These are phyloP conservation scores for Nephotettix cincticeps DNA, from an alignment of 1,140 invertebrate species.

Conservation along the genomic window DNA sequence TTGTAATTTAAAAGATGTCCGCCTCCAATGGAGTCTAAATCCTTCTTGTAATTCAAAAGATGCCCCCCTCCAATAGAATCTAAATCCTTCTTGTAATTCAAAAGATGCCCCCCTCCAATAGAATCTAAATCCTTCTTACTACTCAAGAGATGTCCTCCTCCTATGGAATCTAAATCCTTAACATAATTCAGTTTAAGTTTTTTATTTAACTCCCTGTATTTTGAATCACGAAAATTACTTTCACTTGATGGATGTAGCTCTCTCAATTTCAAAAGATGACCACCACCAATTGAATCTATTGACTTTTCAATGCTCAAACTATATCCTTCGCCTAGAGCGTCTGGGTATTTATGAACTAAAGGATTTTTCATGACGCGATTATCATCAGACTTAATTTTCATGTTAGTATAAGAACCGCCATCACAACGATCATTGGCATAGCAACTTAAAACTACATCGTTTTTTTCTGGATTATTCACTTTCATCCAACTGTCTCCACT, in stretches of 20 bases:
- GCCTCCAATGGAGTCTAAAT: constrained; percentile 9
- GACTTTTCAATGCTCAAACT: too few species aligned
- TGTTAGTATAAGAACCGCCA: too few species aligned
- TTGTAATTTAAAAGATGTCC: constrained; percentile 11
- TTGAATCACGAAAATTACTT: constrained; percentile 41
- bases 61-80: constrained; percentile 25
- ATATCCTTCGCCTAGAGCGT: too few species aligned
- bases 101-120: neutral
- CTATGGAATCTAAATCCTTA: constrained; percentile 13
- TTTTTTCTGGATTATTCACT: too few species aligned
- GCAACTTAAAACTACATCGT: too few species aligned
- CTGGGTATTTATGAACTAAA: constrained; percentile 16
- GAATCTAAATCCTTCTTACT: neutral
- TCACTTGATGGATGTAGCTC: constrained; percentile 33
- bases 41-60: constrained; percentile 4
- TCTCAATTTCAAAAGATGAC: neutral
- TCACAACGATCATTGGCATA: too few species aligned
- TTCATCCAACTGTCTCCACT: too few species aligned
- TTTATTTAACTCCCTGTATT: too few species aligned
- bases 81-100: constrained; percentile 34
- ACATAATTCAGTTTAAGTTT: neutral
- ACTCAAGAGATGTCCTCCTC: constrained; percentile 20
- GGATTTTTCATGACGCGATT: neutral
- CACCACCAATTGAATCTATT: constrained; percentile 10
- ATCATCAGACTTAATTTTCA: too few species aligned